These are phyloP conservation scores for Maconellicoccus hirsutus DNA, from an alignment of 1,140 invertebrate genomes.

Conservation along the genomic window DNA sequence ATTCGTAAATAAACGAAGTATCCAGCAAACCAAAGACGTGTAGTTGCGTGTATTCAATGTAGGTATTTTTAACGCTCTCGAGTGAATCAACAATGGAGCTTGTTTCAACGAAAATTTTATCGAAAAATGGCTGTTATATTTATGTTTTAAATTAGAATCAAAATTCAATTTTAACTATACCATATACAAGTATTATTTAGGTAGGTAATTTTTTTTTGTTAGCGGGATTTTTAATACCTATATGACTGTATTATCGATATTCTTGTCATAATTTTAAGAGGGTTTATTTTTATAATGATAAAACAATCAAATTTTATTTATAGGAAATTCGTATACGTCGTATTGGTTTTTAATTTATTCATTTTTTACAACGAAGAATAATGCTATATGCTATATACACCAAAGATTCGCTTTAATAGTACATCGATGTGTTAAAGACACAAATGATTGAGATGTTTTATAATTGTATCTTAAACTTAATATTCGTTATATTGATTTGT, in stretches of 20 bases:
- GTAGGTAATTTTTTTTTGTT: neutral
- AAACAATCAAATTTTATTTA: neutral
- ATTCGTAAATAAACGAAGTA: constrained; percentile 28
- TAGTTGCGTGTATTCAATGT: neutral
- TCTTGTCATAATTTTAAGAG: neutral
- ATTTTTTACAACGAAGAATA: too few relatives aligned
- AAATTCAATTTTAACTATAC: neutral
- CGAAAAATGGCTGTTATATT: neutral
- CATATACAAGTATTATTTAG: neutral
- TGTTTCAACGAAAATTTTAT: too few relatives aligned
- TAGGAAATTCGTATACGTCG: too few relatives aligned
- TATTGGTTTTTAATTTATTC: too few relatives aligned
- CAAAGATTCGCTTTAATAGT: neutral
- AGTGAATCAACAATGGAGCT: too few relatives aligned
- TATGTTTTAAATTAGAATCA: neutral
- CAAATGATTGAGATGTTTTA: neutral
- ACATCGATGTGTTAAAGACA: neutral
- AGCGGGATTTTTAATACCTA: neutral
- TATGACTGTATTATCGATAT: neutral
- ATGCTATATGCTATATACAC: neutral
- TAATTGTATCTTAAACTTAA: constrained; percentile 11
- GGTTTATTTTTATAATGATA: neutral
- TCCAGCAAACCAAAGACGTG: constrained; percentile 9
- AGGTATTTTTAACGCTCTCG: neutral
- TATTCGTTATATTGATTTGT: constrained; percentile 27